phyloP scores from a whole-genome alignment of 2,888 invertebrate genomes.

The Microdon myrmicae region DNA sequence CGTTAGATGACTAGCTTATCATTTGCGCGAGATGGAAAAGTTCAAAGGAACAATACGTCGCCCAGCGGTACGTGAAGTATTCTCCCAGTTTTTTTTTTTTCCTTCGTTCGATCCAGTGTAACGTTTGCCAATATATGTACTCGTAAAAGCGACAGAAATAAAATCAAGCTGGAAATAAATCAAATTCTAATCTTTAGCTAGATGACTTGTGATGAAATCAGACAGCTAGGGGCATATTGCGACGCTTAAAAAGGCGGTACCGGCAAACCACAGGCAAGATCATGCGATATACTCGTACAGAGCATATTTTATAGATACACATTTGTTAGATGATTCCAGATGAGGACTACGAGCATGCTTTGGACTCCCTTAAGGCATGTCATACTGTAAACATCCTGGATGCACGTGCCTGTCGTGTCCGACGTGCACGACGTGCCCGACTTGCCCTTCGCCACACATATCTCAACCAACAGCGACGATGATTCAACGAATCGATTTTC shows the following conservation, averaged over 20 bases:
- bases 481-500: constrained; percentile 31
- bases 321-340: constrained; percentile 35
- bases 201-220: constrained; percentile 29
- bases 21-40: too few relatives aligned
- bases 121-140: too few relatives aligned
- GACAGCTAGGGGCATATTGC: constrained; percentile 17
- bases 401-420: constrained; percentile 38
- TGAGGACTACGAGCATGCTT: background rate
- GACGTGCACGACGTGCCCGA: constrained; percentile 39
- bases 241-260: constrained; percentile 30
- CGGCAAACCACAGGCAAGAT: constrained; percentile 32
- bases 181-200: too few relatives aligned
- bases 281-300: constrained; percentile 25
- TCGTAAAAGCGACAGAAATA: too few relatives aligned
- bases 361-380: constrained; percentile 12
- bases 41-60: too few relatives aligned
- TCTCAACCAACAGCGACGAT: constrained; percentile 28
- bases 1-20: too few relatives aligned
- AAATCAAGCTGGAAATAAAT: too few relatives aligned
- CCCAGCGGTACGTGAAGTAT: too few relatives aligned
- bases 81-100: too few relatives aligned
- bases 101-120: too few relatives aligned
- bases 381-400: constrained; percentile 37
- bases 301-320: too few relatives aligned
- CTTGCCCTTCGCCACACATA: constrained; percentile 26